Evolutionary conservation across 2,888 invertebrate species (phyloP), one percentile per base, ranked within the genome.

Genomic region (Neoaliturus tenellus): DNA sequence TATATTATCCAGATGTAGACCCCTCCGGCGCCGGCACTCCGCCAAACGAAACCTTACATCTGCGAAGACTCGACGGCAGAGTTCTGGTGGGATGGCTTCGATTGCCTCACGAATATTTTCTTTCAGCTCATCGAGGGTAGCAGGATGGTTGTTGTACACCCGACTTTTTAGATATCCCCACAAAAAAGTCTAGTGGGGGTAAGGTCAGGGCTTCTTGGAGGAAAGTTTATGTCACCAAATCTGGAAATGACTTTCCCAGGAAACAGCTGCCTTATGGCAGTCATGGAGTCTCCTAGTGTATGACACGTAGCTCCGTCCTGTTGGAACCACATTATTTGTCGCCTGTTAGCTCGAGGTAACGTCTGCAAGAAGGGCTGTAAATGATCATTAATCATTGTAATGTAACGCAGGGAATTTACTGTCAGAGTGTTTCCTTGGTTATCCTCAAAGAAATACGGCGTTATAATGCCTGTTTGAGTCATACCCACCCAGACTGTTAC

Each of bases 301-400:
- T 78, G 78, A 31, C 48, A 25, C 17, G 78, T 44, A n/a, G 78
- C 48, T 48, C 78, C 78, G 25, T 41, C 78, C 48, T 41, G 78
- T 48, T 78, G 44, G 44, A 48, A 41, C 20, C 44, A 48, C n/a
- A 17, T 51, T 48, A 25, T 44, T 78, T 25, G n/a, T 78, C 48
- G n/a, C n/a, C 39, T 71, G 39, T 71, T 35, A 35, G 23, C n/a
- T 17, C 71, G 39, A 35, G 71, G 71, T 33, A 71, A 71, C n/a
- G 33, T 71, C 33, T 71, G 35, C 33, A 71, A 35, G 39, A 17
- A 14, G 39, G 71, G 33, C n/a, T 14, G n/a, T 33, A 31, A 71
- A 71, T 71, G 71, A 39, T 35, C 39, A 71, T 71, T 71, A 33
- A 71, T 33, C 71, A 71, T 71, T 71, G 71, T 39, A 35, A 35